Percentiles rank a stretch among this genome's conserved stretches.
These are phyloP conservation scores for Tetragonula clypearis DNA, from an alignment of 1,140 invertebrate species.

Conservation along the genomic window DNA sequence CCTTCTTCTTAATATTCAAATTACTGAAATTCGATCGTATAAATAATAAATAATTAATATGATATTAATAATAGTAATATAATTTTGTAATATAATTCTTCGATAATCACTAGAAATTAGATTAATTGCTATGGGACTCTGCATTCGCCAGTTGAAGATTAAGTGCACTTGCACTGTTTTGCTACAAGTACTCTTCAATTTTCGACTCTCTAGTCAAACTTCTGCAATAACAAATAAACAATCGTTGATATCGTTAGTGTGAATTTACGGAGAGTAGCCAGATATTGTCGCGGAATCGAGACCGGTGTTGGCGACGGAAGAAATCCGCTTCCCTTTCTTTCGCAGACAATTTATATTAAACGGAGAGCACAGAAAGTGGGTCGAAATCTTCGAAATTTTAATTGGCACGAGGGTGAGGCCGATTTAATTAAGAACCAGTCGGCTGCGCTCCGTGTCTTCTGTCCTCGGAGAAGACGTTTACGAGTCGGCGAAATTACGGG, in stretches of 20 bases:
- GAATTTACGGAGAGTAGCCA: neutral
- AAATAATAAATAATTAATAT: no score
- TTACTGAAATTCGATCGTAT: no score
- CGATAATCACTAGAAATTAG: no score
- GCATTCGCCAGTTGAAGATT: no score
- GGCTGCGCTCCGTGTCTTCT: slow-evolving; percentile 30
- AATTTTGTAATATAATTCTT: no score
- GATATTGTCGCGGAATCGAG: neutral
- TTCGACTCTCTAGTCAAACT: neutral
- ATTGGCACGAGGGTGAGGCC: neutral
- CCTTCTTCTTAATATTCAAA: no score
- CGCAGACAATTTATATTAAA: slow-evolving; percentile 20
- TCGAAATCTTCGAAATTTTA: slow-evolving; percentile 51
- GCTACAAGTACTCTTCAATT: neutral
- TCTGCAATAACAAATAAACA: slow-evolving; percentile 10
- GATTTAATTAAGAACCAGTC: slow-evolving; percentile 55
- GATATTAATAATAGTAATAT: no score
- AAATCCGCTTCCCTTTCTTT: neutral
- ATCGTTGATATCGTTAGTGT: neutral
- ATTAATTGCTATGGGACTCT: no score
- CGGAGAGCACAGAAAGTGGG: neutral
- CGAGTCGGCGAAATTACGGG: slow-evolving; percentile 56
- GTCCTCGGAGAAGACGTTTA: slow-evolving; percentile 46
- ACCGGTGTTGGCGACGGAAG: no score
- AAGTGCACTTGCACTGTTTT: no score